Base-by-base conservation (phyloP, 1,140 invertebrate genomes). In the Atta colombica region DNA sequence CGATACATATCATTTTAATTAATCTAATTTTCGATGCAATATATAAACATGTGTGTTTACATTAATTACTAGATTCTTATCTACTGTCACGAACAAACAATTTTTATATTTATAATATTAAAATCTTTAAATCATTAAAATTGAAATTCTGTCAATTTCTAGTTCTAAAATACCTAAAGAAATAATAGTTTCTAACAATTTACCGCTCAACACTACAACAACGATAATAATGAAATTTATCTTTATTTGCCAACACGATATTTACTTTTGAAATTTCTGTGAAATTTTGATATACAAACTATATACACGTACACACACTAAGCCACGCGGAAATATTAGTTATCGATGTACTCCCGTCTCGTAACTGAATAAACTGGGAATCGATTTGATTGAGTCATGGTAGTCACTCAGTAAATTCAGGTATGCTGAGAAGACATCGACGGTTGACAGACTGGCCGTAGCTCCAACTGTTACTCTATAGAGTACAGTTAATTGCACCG, bases 391-490 rank as follows among this genome's bases (percentile, higher is more conserved):
- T 68, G 66, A 63, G 3, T 65, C 25, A 49, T n/a, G 69, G 35
- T 16, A 7, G 55, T 55, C 21, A 75, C 71, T 88, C 87, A 55
- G 81, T 72, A 49, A 45, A 85, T 75, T 66, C 58, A 75, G 60
- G 28, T 78, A 85, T 78, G 85, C 71, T 86, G 60, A 77, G 77
- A 80, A 87, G 82, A 92, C 84, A 86, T 60, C 60, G 81, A 39
- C 63, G 18, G 14, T 60, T 55, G 81, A 39, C 63, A 18, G 25
- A 51, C 80, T 25, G 81, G 81, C 80, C 87, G 90, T 85, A 90
- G 91, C 92, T 91, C 82, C 75, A 88, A 86, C 68, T 78, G 74
- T 39, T 25, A 31, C 28, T 51, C 35, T 16, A n/a, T 12, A 35
- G 31, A 35, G 0, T 35, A 35, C 6, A 63, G 55, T 28, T 25